A percentile compares a stretch with the other conserved stretches of the same genome.
Evolutionary conservation across 2,888 invertebrate species (phyloP).

Genomic region (Lithophane socia): DNA sequence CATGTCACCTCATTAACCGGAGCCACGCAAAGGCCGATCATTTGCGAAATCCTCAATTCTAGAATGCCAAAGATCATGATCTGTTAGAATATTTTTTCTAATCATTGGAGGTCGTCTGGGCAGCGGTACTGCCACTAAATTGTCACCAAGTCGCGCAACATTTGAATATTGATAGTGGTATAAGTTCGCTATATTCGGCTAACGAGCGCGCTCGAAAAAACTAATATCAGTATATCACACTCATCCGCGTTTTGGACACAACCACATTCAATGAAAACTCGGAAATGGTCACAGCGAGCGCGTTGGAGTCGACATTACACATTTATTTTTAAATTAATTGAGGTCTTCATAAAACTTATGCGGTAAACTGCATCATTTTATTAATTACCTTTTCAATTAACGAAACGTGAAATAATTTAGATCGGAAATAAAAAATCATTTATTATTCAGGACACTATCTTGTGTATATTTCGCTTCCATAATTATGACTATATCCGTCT

Average conservation of each 20-base stretch:
- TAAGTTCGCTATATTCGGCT: conserved; percentile 81
- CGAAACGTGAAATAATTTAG: conserved; percentile 21
- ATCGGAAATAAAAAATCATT: conserved; percentile 13
- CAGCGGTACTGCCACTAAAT: conserved; percentile 72
- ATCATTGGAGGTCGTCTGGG: conserved; percentile 53
- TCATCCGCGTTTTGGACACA: conserved; percentile 84
- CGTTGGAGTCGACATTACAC: conserved; percentile 75
- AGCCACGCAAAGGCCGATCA: conserved; percentile 69
- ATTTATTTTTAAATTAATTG: conserved; percentile 9
- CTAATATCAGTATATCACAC: conserved; percentile 88
- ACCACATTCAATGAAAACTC: conserved; percentile 81
- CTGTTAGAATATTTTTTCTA: conserved; percentile 48
- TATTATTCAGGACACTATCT: conserved; percentile 20
- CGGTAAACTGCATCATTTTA: neutral
- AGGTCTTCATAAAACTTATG: neutral
- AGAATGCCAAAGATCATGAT: conserved; percentile 62
- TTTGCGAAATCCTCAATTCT: conserved; percentile 70
- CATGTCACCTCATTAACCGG: conserved; percentile 58
- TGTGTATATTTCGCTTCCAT: conserved; percentile 15
- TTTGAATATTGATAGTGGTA: conserved; percentile 83
- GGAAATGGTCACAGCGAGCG: conserved; percentile 74
- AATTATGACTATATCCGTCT: conserved; percentile 41
- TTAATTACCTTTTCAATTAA: conserved; percentile 16
- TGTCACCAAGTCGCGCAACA: conserved; percentile 83
- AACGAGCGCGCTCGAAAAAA: conserved; percentile 85